Evolutionary conservation across 1,140 invertebrate genomes (phyloP), one percentile per base, ranked within the genome.

Genomic region (Magallana angulata): DNA sequence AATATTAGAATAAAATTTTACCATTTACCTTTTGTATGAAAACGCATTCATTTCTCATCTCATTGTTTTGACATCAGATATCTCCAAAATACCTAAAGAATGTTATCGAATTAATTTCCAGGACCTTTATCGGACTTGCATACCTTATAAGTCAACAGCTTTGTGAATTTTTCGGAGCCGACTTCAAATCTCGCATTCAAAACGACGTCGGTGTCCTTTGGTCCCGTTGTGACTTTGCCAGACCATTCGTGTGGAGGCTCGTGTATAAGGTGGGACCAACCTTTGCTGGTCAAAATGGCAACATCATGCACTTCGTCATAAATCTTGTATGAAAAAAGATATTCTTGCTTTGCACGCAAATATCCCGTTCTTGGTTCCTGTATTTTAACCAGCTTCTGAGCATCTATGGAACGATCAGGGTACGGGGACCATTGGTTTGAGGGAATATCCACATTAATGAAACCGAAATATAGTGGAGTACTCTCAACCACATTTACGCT

Each of bases 121-220:
- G 68, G 12, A 76, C 14, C 14, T 5, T 48, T 48, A 48, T 48
- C 36, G 2, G 2, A 36, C 7, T n/a, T 30, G 36, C 68, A 8
- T 57, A 85, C 84, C 87, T 85, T 88, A 56, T 88, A 88, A 57
- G 24, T 84, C 24, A 88, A 62, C 18, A 88, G 30, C 12, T 18
- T 57, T 14, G 30, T 18, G 68, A 88, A 88, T 24, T 84, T 83
- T 24, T 85, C 48, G 3, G 64, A 80, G 6, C 83, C 83, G n/a
- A 85, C 62, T 18, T 87, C 81, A 64, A 88, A 88, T 56, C 83
- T 59, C 36, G 57, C 87, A 83, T 80, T 84, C 57, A 88, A 68
- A 60, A 16, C 80, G 3, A 88, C 71, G 9, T 88, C 87, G 8
- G 87, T 88, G n/a, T 83, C 87, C 57, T 68, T 83, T 11, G 57